Evolutionary conservation across 2,888 invertebrate species (phyloP), one percentile per base, ranked within the genome.

Genomic region (Drosophila ezoana): DNA sequence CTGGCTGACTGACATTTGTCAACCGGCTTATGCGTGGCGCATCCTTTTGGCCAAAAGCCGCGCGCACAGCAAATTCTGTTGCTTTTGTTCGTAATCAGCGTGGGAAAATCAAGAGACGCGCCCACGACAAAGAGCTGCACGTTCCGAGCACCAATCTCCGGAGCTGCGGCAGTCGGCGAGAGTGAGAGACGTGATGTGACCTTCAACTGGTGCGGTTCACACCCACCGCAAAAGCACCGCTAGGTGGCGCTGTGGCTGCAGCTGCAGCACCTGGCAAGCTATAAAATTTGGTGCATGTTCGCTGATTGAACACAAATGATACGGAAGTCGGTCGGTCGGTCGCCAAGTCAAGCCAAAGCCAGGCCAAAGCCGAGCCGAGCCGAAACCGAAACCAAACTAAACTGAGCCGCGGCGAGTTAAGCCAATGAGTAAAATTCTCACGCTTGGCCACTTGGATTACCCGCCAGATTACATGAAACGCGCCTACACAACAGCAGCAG

Each of bases 381-480:
- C 54, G 38, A 23, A 47, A 48, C 38, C 28, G 8, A 52, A 47
- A 20, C 35, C 38, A 37, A 70, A 32, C 52, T 8, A 1, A 57
- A 48, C 23, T 23, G 41, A 43, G 40, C 20, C 13, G 40, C 48
- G 45, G 45, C 44, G n/a, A 65, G 71, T 45, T 72, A 62, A 72
- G 67, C 62, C 76, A 79, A 80, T 87, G 84, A 87, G 84, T 79
- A 84, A 87, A 88, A 88, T 86, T 86, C 85, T 86, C 85, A 86
- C 85, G 85, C 85, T 86, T 81, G 87, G 87, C 84, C 88, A 87
- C 86, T 85, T 77, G 87, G 87, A 87, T 84, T 84, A 84, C 86
- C 87, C 86, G 85, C 85, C 85, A 85, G 87, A 88, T 85, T 84
- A 88, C 86, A 84, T 84, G 86, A 88, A 88, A 84, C 80, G 88